Percentiles rank a stretch among this genome's conserved stretches.
phyloP scores from a whole-genome alignment of 2,113 vertebrate genomes.

The Proteles cristata region DNA sequence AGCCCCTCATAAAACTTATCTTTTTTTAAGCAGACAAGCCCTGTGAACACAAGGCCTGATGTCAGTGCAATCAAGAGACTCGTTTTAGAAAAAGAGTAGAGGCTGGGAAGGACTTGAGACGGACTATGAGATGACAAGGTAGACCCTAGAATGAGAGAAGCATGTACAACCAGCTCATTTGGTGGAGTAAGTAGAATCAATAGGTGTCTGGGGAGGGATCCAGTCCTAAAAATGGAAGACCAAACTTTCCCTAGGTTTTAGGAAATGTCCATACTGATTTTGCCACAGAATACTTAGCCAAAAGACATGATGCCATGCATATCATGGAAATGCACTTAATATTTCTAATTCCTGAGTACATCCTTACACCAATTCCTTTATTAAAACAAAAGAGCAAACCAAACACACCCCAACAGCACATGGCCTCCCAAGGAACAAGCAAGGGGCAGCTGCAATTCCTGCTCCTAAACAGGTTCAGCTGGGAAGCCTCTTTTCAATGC shows the following conservation, averaged over 20 bases:
- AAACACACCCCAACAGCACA: not conserved
- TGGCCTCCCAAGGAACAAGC: not conserved
- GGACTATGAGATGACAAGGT: not conserved
- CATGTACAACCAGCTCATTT: not conserved
- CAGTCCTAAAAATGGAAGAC: not conserved
- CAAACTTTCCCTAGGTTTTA: not conserved
- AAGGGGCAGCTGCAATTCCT: not conserved
- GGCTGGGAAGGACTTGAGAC: not conserved
- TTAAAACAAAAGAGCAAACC: slow-evolving; percentile 4
- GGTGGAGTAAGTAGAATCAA: not conserved
- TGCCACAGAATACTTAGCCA: not conserved
- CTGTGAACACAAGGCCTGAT: not conserved
- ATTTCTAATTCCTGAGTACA: not conserved
- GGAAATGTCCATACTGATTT: not conserved
- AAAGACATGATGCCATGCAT: not conserved
- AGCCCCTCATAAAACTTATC: not conserved
- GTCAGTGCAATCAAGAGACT: not conserved
- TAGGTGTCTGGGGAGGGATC: not conserved
- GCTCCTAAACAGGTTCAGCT: not conserved
- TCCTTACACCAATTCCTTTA: not conserved
- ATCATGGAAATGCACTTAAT: not conserved
- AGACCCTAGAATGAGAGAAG: not conserved
- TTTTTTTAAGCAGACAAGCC: not conserved
- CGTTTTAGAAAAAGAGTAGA: not conserved
- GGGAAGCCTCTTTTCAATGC: not conserved